Percentiles rank a stretch among this genome's conserved stretches.
Evolutionary conservation across 2,797 vertebrate species (phyloP).

Genomic region (Alectoris magna): DNA sequence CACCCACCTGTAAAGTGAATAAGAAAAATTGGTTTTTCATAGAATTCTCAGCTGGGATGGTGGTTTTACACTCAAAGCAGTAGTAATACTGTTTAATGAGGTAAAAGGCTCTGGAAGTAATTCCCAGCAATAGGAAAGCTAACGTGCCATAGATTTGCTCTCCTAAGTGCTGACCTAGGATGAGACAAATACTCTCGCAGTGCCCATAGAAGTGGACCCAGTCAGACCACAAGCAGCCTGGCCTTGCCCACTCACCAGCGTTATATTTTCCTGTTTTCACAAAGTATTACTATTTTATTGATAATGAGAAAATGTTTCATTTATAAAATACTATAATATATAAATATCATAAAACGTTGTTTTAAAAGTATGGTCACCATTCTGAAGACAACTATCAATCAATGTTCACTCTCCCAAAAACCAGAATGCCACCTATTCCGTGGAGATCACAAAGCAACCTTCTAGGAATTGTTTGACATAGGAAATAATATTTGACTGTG

Average conservation of each 20-base stretch:
- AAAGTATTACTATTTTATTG: neutral
- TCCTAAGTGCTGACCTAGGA: neutral
- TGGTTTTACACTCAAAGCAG: neutral
- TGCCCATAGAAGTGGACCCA: neutral
- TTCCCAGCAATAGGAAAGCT: neutral
- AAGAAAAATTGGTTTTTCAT: neutral
- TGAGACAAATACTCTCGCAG: neutral
- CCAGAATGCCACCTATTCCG: neutral
- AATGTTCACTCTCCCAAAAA: neutral
- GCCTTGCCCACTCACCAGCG: neutral
- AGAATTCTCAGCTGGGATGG: neutral
- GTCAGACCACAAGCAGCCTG: neutral
- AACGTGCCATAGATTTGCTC: neutral
- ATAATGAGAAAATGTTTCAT: neutral
- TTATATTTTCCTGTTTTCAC: neutral
- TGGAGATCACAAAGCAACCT: neutral
- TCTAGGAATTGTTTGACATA: neutral
- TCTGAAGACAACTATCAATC: neutral
- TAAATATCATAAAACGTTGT: neutral
- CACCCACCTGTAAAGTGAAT: neutral
- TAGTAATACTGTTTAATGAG: neutral
- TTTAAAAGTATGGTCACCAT: neutral
- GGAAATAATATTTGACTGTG: neutral
- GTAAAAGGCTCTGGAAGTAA: neutral
- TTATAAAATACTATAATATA: neutral